phyloP scores from a whole-genome alignment of 2,113 vertebrate species.

The Brachyistius frenatus region DNA sequence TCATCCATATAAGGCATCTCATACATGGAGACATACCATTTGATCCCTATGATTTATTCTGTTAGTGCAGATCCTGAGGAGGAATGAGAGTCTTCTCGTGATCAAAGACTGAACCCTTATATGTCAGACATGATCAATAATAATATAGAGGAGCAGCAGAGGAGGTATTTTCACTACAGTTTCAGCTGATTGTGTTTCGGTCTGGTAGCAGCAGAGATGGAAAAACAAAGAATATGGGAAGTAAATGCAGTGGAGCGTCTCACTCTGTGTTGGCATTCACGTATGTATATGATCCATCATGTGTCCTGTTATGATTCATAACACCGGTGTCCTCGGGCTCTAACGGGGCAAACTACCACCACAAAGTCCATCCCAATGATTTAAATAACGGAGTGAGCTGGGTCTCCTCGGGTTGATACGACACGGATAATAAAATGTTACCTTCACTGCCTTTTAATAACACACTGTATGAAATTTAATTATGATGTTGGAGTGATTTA shows the following conservation, averaged over 20 bases:
- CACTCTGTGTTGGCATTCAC: background rate
- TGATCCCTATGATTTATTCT: conserved; percentile 28
- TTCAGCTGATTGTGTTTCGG: background rate
- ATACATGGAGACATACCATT: conserved; percentile 18
- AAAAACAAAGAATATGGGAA: background rate
- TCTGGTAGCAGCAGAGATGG: background rate
- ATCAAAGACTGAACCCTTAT: background rate
- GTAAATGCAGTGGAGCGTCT: background rate
- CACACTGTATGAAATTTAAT: conserved; percentile 44
- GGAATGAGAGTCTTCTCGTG: background rate
- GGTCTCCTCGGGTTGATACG: background rate
- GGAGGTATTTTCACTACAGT: no score
- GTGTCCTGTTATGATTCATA: conserved; percentile 41
- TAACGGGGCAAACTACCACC: background rate
- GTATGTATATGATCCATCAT: background rate
- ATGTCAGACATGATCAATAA: conserved; percentile 1
- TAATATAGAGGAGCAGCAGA: no score
- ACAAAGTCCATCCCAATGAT: conserved; percentile 1
- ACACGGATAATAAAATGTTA: conserved; percentile 42
- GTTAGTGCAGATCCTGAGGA: background rate
- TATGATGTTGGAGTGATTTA: conserved; percentile 34
- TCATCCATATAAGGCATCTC: background rate
- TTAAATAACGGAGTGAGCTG: background rate
- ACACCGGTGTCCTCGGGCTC: conserved; percentile 11
- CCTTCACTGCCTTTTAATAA: conserved; percentile 50